Percentiles rank a stretch among this genome's conserved stretches.
phyloP scores from a whole-genome alignment of 2,888 invertebrate species.

The Luffia ferchaultella region DNA sequence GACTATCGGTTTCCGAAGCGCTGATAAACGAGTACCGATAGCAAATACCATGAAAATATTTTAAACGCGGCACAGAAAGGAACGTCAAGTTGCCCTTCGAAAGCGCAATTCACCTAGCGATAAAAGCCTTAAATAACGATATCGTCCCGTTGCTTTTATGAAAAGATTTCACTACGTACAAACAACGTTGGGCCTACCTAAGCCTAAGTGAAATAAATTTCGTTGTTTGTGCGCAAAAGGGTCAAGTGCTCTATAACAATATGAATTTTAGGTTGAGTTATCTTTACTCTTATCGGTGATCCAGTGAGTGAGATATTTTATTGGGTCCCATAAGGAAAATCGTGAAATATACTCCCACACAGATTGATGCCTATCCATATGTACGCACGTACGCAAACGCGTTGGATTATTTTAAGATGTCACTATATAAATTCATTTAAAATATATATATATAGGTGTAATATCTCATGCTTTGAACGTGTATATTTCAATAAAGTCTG shows the following conservation, averaged over 20 bases:
- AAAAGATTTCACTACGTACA: not conserved
- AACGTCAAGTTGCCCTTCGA: conserved; percentile 23
- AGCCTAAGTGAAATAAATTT: not conserved
- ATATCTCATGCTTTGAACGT: too few relatives aligned
- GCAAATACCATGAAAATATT: conserved; percentile 29
- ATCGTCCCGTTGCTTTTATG: conserved; percentile 26
- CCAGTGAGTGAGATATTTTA: not conserved
- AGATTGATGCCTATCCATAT: too few relatives aligned
- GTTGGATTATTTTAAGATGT: too few relatives aligned
- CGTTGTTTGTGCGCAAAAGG: not conserved
- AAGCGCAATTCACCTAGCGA: conserved; percentile 27
- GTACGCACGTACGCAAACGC: too few relatives aligned
- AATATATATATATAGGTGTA: too few relatives aligned
- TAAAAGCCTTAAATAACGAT: conserved; percentile 39
- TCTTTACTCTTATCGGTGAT: not conserved
- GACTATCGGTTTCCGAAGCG: conserved; percentile 32
- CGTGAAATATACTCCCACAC: not conserved
- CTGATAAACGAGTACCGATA: conserved; percentile 27
- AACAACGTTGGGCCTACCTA: not conserved
- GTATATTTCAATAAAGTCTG: too few relatives aligned
- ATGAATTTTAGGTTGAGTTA: not conserved
- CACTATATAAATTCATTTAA: too few relatives aligned
- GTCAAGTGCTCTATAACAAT: not conserved
- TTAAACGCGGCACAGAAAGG: conserved; percentile 19
- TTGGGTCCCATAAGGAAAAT: not conserved